Evolutionary conservation across 2,113 vertebrate genomes (phyloP).

Genomic region (Ceyx cyanopectus): DNA sequence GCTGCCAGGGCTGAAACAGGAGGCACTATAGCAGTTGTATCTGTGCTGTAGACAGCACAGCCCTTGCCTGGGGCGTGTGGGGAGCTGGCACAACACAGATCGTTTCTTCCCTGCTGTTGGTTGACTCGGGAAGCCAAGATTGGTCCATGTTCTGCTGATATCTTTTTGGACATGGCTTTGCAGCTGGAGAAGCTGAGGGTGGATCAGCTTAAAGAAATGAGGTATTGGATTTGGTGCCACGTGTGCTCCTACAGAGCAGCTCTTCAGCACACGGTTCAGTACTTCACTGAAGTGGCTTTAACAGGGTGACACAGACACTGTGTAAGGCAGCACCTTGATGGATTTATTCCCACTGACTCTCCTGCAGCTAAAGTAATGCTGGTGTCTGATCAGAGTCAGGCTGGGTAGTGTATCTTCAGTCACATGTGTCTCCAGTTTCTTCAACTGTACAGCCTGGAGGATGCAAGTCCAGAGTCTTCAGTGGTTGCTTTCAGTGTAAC

Average conservation of each 20-base stretch:
- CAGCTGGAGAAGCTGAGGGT: not conserved
- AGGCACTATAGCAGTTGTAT: not conserved
- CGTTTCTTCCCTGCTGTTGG: not conserved
- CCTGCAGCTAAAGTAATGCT: not conserved
- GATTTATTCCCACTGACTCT: not conserved
- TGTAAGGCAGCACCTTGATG: not conserved
- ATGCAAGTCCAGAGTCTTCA: not conserved
- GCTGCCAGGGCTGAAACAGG: not conserved
- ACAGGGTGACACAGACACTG: not conserved
- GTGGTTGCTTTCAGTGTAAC: not conserved
- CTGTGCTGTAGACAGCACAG: not conserved
- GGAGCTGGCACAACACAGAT: not conserved
- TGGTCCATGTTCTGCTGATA: not conserved
- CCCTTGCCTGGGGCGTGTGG: not conserved
- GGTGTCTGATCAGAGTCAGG: not conserved
- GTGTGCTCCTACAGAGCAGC: not conserved
- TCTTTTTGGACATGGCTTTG: not conserved
- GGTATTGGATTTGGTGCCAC: fast-evolving
- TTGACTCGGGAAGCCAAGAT: not conserved
- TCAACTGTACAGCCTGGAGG: not conserved
- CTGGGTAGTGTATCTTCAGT: not conserved
- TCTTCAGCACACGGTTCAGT: not conserved
- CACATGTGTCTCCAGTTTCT: not conserved
- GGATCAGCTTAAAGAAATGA: not conserved
- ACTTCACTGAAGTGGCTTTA: not conserved